Conservation (phyloP, 2,113 vertebrate species). For the Heterotis niloticus region DNA sequence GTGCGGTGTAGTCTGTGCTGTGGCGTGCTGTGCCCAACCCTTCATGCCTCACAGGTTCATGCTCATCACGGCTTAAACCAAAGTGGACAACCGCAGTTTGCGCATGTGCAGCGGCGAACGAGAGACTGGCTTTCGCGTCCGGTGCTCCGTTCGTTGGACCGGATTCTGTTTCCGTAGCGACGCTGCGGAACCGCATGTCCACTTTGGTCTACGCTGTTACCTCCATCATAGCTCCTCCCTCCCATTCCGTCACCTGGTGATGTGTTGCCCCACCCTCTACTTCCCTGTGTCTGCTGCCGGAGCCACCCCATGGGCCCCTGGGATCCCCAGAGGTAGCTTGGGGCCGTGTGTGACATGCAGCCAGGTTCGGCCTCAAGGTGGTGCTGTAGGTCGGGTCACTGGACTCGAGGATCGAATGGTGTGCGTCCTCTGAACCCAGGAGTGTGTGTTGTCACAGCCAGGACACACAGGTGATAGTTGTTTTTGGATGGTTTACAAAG, state of each 20-base stretch:
- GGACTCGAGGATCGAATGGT: background rate
- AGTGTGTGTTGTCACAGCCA: too few species aligned
- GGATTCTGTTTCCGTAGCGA: background rate
- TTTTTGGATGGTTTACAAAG: too few species aligned
- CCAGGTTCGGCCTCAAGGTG: background rate
- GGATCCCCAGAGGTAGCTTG: background rate
- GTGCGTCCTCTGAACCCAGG: background rate
- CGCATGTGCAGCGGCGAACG: too few species aligned
- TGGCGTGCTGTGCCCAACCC: slow-evolving; percentile 5
- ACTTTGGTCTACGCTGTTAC: slow-evolving; percentile 19
- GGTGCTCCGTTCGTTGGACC: background rate
- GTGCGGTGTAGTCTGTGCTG: background rate
- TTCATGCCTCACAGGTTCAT: slow-evolving; percentile 2
- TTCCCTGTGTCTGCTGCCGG: slow-evolving; percentile 8
- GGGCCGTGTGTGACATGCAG: background rate
- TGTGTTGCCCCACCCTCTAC: slow-evolving; percentile 6
- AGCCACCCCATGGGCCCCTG: background rate
- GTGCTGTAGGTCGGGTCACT: background rate
- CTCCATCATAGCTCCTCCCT: background rate
- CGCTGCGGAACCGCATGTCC: background rate
- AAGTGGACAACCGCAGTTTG: background rate
- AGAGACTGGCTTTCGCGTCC: too few species aligned
- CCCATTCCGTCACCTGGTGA: background rate
- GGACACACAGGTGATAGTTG: too few species aligned
- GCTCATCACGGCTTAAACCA: slow-evolving; percentile 23